Percentiles rank a stretch among this genome's conserved stretches.
These are phyloP conservation scores for Chrysina gloriosa DNA, from an alignment of 2,888 invertebrate genomes.

Conservation along the genomic window DNA sequence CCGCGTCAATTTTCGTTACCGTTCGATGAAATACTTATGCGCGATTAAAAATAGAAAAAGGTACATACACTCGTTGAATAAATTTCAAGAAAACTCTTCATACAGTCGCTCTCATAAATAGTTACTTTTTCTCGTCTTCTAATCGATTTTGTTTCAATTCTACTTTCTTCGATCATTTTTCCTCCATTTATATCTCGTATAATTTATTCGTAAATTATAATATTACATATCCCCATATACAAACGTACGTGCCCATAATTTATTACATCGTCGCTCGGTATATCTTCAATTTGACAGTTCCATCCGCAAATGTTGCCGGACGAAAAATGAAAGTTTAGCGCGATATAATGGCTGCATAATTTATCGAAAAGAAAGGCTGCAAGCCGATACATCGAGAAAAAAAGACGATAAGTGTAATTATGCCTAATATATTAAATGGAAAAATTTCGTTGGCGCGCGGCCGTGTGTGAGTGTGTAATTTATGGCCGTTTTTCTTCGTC, in stretches of 20 bases:
- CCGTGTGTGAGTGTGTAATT: background rate
- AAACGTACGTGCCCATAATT: slow-evolving; percentile 5
- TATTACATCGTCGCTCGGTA: slow-evolving; percentile 9
- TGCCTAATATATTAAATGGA: slow-evolving; percentile 21
- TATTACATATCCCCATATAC: background rate
- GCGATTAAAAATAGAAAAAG: background rate
- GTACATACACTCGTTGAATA: background rate
- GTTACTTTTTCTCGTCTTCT: background rate
- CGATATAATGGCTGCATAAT: slow-evolving; percentile 3
- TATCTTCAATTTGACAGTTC: slow-evolving; percentile 18
- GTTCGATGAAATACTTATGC: background rate
- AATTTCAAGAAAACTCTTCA: too few relatives aligned
- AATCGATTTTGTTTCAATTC: background rate
- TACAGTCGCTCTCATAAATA: too few relatives aligned
- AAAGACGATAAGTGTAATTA: slow-evolving; percentile 14
- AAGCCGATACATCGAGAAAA: slow-evolving; percentile 2
- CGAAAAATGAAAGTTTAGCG: slow-evolving; percentile 31
- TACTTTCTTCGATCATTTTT: background rate
- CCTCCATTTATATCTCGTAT: background rate
- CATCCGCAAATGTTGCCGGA: background rate
- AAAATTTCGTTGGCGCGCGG: background rate
- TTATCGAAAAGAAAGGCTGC: slow-evolving; percentile 34
- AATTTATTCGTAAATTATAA: background rate
- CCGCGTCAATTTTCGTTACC: background rate
- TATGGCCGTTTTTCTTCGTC: background rate